Conservation (phyloP, 1,140 invertebrate genomes). For the Cephus cinctus region DNA sequence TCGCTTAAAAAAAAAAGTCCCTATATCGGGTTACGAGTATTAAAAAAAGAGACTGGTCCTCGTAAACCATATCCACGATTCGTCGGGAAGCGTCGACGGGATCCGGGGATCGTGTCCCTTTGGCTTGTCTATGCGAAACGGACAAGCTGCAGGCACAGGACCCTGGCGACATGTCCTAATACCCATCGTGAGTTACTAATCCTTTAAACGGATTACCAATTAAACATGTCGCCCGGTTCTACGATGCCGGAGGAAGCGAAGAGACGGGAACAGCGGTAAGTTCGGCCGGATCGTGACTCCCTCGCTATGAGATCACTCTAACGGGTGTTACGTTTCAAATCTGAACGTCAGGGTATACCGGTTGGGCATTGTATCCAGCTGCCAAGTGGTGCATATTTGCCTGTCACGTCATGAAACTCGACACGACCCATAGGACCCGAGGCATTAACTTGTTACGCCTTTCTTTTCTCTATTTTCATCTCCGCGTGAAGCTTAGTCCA, state of each 20-base stretch:
- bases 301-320: neutral
- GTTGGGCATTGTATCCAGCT: conserved; percentile 26
- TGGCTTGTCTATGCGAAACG: conserved; percentile 42
- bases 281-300: neutral
- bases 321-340: conserved; percentile 40
- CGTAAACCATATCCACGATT: too few relatives aligned
- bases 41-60: too few relatives aligned
- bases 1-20: too few relatives aligned
- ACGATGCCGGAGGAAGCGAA: neutral
- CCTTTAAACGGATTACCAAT: conserved; percentile 57
- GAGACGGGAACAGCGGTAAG: conserved; percentile 2
- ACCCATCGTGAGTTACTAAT: conserved; percentile 51
- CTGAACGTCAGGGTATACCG: conserved; percentile 23
- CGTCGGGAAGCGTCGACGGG: conserved; percentile 17
- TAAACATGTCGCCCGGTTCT: conserved; percentile 43
- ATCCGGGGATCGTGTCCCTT: conserved; percentile 32
- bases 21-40: too few relatives aligned
- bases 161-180: conserved; percentile 47
- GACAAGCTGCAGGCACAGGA: conserved; percentile 40
- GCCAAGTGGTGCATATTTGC: conserved; percentile 32
- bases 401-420: conserved; percentile 32
- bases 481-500: conserved; percentile 25
- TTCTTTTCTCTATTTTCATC: neutral
- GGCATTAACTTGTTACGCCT: conserved; percentile 24
- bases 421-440: conserved; percentile 19